Base-by-base conservation (phyloP, 1,140 invertebrate genomes). In the Drosophila bocqueti region DNA sequence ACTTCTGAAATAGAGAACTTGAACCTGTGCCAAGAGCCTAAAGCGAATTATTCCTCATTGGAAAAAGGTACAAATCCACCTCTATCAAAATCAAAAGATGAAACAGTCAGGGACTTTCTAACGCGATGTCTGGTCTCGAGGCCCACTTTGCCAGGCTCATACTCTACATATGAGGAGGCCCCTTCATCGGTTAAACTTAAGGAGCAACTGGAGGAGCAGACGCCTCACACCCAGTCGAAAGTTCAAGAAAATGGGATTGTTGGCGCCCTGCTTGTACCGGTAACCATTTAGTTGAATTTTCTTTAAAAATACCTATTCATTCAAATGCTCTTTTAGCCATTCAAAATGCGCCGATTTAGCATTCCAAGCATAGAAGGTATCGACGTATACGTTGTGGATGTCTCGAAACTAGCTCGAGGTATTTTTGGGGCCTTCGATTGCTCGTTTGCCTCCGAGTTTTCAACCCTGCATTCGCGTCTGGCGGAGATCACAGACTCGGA, bases 371-470 rank as follows among this genome's bases (percentile, higher is more conserved):
- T 9, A 5, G 50, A 54, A 1, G 78, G 81, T 5, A 57, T 92
- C 2, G 75, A 90, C 34, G 50, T 80, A 4, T 67, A 65, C 15
- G 61, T 92, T 57, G 81, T 91, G 26, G 90, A 92, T 24, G 79
- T 75, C 29, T 47, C 74, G 0, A 77, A 65, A 16, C 52, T 87
- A 10, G 26, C 38, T 10, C 65, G 69, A 9, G 91, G 91, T n/a
- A 75, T 87, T 31, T 47, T 92, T 57, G 91, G 90, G 1, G 86
- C 78, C 11, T 69, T 92, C n/a, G 79, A 86, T 29, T 61, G 55
- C 24, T 16, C 21, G 0, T 45, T 77, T 55, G 64, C 57, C 13
- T 15, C 10, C 0, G 68, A 78, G 4, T 74, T 90, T 38, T 61
- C 75, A 11, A 18, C 67, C 1, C 50, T 92, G n/a, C 58, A 84